Conservation (phyloP, 2,797 vertebrate genomes). For the Coilia nasus region DNA sequence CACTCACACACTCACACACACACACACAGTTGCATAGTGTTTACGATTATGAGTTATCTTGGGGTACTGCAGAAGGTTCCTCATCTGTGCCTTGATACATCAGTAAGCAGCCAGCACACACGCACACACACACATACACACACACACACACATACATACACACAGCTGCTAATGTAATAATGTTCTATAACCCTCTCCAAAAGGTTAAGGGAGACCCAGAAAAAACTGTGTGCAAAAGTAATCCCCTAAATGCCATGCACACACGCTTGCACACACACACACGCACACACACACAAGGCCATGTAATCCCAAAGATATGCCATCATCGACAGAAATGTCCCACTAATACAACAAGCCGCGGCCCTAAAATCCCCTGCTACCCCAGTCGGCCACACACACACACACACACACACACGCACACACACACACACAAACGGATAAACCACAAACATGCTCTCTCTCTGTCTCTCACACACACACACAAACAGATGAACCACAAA, state of each 20-base stretch:
- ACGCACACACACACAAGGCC: neutral
- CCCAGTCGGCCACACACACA: neutral
- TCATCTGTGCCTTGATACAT: no score
- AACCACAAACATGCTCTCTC: neutral
- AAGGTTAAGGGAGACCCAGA: no score
- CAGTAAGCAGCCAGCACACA: neutral
- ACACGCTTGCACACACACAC: neutral
- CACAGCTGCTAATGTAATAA: no score
- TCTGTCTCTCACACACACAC: neutral
- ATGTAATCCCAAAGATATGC: slow-evolving; percentile 1
- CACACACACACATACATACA: neutral
- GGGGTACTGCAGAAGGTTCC: no score
- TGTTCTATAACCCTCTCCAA: no score
- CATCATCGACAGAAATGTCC: slow-evolving; percentile 15
- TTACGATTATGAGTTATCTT: no score
- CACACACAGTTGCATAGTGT: neutral
- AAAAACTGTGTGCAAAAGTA: no score
- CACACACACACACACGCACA: neutral
- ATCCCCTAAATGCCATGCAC: no score
- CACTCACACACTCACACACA: neutral
- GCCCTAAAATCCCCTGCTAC: neutral
- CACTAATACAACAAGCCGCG: neutral
- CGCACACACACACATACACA: neutral
- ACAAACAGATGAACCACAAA: neutral
- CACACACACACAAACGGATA: neutral